Evolutionary conservation across 2,888 invertebrate species (phyloP).

Genomic region (Xanthostigma xanthostigma): DNA sequence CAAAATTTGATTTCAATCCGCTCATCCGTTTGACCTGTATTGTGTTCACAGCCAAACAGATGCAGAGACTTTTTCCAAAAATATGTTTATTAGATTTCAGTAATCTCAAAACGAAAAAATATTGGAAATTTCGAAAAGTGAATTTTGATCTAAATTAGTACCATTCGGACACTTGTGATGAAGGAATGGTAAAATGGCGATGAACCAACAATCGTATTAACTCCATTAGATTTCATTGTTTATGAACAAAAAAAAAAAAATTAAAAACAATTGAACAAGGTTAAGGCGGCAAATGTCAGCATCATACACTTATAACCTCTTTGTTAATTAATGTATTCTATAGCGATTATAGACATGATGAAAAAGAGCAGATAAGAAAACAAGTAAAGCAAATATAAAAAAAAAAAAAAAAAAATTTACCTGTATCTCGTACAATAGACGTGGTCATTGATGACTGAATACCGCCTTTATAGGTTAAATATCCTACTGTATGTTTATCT

Average conservation of each 20-base stretch:
- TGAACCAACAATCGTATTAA: neutral
- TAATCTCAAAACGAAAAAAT: no score
- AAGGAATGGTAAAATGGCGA: conserved; percentile 2
- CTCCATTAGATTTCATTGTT: neutral
- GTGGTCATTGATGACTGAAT: conserved; percentile 64
- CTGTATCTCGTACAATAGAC: conserved; percentile 62
- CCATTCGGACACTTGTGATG: no score
- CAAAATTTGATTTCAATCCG: no score
- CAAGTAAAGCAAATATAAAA: no score
- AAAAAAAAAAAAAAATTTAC: conserved; percentile 29
- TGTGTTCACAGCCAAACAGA: no score
- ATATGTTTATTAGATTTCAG: no score
- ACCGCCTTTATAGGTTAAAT: conserved; percentile 67
- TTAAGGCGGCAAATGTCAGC: neutral
- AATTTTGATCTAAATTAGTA: no score
- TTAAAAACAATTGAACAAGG: neutral
- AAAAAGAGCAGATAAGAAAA: no score
- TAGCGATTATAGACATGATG: no score
- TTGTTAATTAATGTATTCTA: neutral
- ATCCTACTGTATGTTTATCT: conserved; percentile 77
- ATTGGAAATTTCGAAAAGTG: no score
- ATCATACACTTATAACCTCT: neutral
- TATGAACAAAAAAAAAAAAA: neutral
- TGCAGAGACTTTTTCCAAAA: no score
- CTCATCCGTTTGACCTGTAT: no score